Base-by-base conservation (phyloP, 2,888 invertebrate genomes). In the Tanypteryx hageni region DNA sequence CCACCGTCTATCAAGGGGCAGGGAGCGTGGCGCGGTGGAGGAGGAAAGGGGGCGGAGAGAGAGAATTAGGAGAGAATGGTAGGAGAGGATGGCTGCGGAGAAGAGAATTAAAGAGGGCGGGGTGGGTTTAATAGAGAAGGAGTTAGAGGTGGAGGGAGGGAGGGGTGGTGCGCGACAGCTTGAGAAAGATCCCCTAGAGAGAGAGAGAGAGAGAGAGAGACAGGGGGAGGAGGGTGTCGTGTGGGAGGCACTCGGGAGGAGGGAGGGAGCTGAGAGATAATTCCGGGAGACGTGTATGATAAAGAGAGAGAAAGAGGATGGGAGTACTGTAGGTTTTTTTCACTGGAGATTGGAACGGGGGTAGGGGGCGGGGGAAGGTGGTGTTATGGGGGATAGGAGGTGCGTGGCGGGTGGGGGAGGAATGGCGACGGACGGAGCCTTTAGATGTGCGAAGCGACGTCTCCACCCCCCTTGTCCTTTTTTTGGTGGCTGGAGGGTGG, bases 381-480 rank as follows among this genome's bases (percentile, higher is more conserved):
- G 64, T 3, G 44, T 44, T 3, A 44, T 64, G 64, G 64, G n/a
- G 64, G 16, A 16, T 64, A 16, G 64, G n/a, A 64, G 18, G 64
- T 16, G 56, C 56, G 76, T 8, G 13, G 13, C 16, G 83, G 14
- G 83, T 44, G 76, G 5, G 14, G n/a, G n/a, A n/a, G n/a, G 64
- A n/a, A 16, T 18, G 64, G 64, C n/a, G 64, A n/a, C 22, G 86
- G 22, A 58, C n/a, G 58, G 18, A 27, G n/a, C 82, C 31, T 31
- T 27, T 10, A 27, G 31, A 82, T 27, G 27, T 27, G 7, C 31
- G 22, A 2, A 14, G 82, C 14, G 27, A 31, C 27, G 8, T 27
- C n/a, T 86, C 86, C 86, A 59, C n/a, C 59, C 58, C 86, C 31
- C 59, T 86, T 86, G 86, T 86, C 86, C 86, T 59, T 59, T 59